Base-by-base conservation (phyloP, 2,888 invertebrate species). In the Megastigmus dorsalis region DNA sequence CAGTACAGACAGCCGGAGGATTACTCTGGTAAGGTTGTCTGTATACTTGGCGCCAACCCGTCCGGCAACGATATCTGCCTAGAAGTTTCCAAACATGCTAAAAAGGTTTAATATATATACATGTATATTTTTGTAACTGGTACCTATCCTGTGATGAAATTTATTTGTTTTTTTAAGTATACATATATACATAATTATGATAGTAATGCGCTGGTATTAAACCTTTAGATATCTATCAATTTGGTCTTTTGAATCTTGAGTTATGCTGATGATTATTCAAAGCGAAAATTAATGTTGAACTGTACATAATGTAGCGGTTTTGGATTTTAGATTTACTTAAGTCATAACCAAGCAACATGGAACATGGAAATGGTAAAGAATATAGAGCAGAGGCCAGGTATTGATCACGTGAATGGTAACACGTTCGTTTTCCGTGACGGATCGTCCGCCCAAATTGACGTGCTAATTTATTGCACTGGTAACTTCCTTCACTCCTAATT, bases 1-100 rank as follows among this genome's bases (percentile, higher is more conserved):
- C 93, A 95, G 83, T 98, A 96, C 88, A 90, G 97, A 69, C 89
- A 90, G 1, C 93, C 95, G 0, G 92, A 93, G 60, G 85, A 90
- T 10, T 97, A 93, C 86, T 80, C 88, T 28, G 92, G 89, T 68
- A 91, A 92, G 83, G 90, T 89, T 2, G 95, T 97, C 0, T 90
- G 95, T 18, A 93, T 97, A 6, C 90, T 97, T 23, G 97, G 97
- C 1, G 96, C 95, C 0, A 96, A 95, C 0, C 94, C 96, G 26
- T 97, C 97, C 2, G 97, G 97, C 15, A 90, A 94, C 88, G 95
- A 95, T 86, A 90, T 95, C 36, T 92, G 94, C 0, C 84, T 93
- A 52, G 94, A 94, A 81, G 90, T 94, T 72, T 91, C 94, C 26
- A 88, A 90, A 78, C 89, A 91, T 1, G 93, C 94, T 0, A 81